These are phyloP conservation scores for Drosophila antonietae DNA, from an alignment of 2,888 invertebrate species.

Conservation along the genomic window DNA sequence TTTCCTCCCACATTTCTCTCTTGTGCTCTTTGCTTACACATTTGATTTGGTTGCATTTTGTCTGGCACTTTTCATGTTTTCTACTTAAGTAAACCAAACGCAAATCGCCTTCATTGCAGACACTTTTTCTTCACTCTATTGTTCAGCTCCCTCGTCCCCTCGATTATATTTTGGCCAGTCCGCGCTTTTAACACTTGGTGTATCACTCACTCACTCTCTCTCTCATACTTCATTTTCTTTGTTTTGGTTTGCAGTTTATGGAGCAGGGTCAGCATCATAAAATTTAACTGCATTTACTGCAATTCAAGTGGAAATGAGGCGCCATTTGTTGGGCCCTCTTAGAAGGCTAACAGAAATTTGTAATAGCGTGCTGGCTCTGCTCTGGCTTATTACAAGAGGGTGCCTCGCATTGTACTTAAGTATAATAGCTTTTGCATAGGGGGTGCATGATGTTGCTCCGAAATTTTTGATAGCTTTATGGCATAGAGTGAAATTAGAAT, in stretches of 20 bases:
- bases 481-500: neutral
- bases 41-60: slow-evolving; percentile 69
- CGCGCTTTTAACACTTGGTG: slow-evolving; percentile 50
- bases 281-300: slow-evolving; percentile 66
- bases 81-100: slow-evolving; percentile 63
- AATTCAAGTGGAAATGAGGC: slow-evolving; percentile 62
- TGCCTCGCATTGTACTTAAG: slow-evolving; percentile 11
- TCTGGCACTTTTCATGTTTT: slow-evolving; percentile 52
- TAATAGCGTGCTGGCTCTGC: slow-evolving; percentile 34
- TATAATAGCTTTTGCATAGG: slow-evolving; percentile 5
- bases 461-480: slow-evolving; percentile 3
- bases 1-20: slow-evolving; percentile 5
- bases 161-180: neutral
- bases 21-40: slow-evolving; percentile 64
- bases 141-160: slow-evolving; percentile 12
- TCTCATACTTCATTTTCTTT: neutral
- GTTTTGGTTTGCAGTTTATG: slow-evolving; percentile 28
- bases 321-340: slow-evolving; percentile 57
- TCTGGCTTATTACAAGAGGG: slow-evolving; percentile 2
- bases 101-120: slow-evolving; percentile 70
- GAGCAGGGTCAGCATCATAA: slow-evolving; percentile 66
- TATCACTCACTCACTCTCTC: slow-evolving; percentile 14
- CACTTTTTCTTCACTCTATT: slow-evolving; percentile 53
- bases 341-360: slow-evolving; percentile 33
- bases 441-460: neutral